Percentiles rank a stretch among this genome's conserved stretches.
phyloP scores from a whole-genome alignment of 64 coral and sea anemone species.

The Pachyseris speciosa region DNA sequence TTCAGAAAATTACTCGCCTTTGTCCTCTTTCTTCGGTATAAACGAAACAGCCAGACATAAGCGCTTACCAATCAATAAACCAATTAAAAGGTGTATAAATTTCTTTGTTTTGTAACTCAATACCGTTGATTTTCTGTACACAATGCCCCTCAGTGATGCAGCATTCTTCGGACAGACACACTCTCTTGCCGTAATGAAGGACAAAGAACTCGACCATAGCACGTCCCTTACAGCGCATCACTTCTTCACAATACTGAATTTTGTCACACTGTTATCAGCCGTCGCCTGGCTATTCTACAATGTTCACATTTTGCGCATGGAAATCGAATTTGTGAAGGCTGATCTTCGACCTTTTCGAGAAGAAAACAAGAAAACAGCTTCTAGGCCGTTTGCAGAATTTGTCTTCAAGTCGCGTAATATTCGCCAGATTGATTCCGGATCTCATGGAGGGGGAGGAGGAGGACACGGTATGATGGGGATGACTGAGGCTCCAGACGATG shows the following conservation, averaged over 20 bases:
- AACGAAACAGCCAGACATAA: neutral
- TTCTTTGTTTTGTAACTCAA: conserved; percentile 24
- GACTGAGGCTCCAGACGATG: neutral
- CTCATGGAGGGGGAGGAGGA: neutral
- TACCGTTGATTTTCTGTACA: neutral
- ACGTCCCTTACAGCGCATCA: neutral
- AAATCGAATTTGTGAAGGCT: neutral
- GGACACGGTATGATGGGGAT: neutral
- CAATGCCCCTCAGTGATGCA: conserved; percentile 11
- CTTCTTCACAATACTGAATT: neutral
- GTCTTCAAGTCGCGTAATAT: neutral
- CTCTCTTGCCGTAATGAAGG: neutral
- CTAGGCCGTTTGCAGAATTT: neutral
- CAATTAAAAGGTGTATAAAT: neutral
- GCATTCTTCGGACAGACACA: neutral
- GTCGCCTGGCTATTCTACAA: neutral
- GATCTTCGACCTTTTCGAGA: neutral
- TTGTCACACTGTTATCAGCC: neutral
- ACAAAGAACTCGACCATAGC: neutral
- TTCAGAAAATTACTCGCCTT: neutral
- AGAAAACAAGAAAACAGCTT: neutral
- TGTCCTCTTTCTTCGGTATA: neutral
- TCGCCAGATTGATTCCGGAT: neutral
- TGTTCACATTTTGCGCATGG: neutral
- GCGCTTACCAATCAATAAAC: neutral